Evolutionary conservation across 2,113 vertebrate genomes (phyloP).

Genomic region (Neoarius graeffei): DNA sequence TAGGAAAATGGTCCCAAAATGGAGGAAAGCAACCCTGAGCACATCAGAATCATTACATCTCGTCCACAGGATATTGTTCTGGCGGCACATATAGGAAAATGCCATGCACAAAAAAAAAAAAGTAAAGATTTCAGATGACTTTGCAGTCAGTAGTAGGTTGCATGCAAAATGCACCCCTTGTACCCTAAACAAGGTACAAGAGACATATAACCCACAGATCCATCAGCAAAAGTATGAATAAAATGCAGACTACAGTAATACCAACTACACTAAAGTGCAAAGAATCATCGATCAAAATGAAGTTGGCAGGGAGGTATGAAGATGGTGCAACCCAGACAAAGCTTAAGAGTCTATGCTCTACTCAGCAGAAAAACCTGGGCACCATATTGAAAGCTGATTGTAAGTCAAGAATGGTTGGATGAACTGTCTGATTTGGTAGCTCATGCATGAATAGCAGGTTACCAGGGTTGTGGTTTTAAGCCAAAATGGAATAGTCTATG

Average conservation of each 20-base stretch:
- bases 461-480: not conserved
- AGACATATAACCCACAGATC: not conserved
- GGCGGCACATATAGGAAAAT: too few relatives aligned
- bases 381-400: not conserved
- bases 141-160: not conserved
- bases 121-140: too few relatives aligned
- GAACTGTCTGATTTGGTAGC: not conserved
- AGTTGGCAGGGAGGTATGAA: not conserved
- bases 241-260: conserved; percentile 9
- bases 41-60: too few relatives aligned
- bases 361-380: not conserved
- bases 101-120: too few relatives aligned
- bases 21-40: too few relatives aligned
- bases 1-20: too few relatives aligned
- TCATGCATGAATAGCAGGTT: not conserved
- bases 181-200: not conserved
- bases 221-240: not conserved
- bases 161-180: not conserved
- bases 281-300: not conserved
- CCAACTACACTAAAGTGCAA: not conserved
- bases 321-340: not conserved
- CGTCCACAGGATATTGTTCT: too few relatives aligned
- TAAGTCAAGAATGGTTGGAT: not conserved
- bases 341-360: not conserved
- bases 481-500: not conserved